Conservation (phyloP, 2,888 invertebrate species). For the Nemotelus nigrinus region DNA sequence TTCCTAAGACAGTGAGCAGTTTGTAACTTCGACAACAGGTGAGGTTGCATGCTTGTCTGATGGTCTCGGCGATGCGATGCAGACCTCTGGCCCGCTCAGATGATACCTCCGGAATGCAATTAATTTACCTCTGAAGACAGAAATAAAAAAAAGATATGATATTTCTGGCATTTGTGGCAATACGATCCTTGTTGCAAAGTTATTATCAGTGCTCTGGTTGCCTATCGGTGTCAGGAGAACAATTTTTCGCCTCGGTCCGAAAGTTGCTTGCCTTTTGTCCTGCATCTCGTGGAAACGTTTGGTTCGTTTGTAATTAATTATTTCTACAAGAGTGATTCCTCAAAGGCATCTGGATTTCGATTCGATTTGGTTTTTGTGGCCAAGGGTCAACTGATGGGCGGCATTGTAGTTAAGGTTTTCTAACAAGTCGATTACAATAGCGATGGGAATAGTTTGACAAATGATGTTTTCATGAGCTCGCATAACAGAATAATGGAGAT, state of each 20-base stretch:
- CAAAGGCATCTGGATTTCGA: constrained; percentile 26
- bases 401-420: constrained; percentile 30
- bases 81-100: not conserved
- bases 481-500: constrained; percentile 7
- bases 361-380: constrained; percentile 33
- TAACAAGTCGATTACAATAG: constrained; percentile 40
- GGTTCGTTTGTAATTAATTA: constrained; percentile 37
- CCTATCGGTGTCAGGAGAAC: not conserved
- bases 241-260: too few species aligned
- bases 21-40: constrained; percentile 29
- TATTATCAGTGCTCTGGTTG: not conserved
- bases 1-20: not conserved
- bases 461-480: constrained; percentile 45
- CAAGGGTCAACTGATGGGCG: constrained; percentile 35
- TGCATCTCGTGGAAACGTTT: not conserved
- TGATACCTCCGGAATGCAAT: constrained; percentile 16
- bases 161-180: not conserved
- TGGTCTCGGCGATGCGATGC: not conserved
- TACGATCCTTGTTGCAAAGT: not conserved
- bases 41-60: not conserved
- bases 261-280: not conserved
- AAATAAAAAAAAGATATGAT: constrained; percentile 4
- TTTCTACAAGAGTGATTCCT: constrained; percentile 26
- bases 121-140: not conserved
- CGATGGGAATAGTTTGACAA: constrained; percentile 24